These are phyloP conservation scores for Shargacucullia verbasci DNA, from an alignment of 2,888 invertebrate genomes.

Conservation along the genomic window DNA sequence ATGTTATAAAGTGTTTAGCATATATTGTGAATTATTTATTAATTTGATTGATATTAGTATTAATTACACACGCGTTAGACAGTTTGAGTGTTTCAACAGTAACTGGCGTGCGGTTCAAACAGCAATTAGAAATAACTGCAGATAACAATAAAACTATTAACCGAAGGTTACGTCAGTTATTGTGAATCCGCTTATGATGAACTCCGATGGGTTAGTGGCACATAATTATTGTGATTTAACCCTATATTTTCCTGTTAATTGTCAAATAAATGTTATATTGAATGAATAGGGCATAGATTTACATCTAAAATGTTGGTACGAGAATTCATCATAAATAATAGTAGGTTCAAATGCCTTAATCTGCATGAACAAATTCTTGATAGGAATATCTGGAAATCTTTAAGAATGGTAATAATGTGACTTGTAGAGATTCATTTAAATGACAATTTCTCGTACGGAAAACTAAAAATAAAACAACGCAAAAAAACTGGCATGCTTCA, in stretches of 20 bases:
- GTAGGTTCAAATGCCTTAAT: too few species aligned
- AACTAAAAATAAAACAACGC: slow-evolving; percentile 69
- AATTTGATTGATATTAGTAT: slow-evolving; percentile 16
- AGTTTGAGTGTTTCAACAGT: slow-evolving; percentile 44
- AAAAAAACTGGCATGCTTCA: slow-evolving; percentile 86
- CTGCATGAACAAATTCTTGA: too few species aligned
- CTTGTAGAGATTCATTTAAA: neutral
- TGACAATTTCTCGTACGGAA: slow-evolving; percentile 52
- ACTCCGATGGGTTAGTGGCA: slow-evolving; percentile 28
- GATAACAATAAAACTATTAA: slow-evolving; percentile 72
- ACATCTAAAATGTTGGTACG: slow-evolving; percentile 30
- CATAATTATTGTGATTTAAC: slow-evolving; percentile 16
- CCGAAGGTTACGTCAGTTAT: slow-evolving; percentile 69
- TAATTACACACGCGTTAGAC: slow-evolving; percentile 45
- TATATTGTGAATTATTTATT: slow-evolving; percentile 41
- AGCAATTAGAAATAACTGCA: slow-evolving; percentile 65
- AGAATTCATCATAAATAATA: slow-evolving; percentile 23
- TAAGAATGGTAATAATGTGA: too few species aligned
- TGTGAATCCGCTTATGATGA: slow-evolving; percentile 51
- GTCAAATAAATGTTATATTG: slow-evolving; percentile 21
- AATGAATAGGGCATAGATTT: slow-evolving; percentile 17
- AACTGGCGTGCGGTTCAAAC: slow-evolving; percentile 66
- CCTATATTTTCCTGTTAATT: slow-evolving; percentile 45
- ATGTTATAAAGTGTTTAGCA: slow-evolving; percentile 45
- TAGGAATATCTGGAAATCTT: too few species aligned